phyloP scores from a whole-genome alignment of 2,888 invertebrate species.

The Parnassius glacialis region DNA sequence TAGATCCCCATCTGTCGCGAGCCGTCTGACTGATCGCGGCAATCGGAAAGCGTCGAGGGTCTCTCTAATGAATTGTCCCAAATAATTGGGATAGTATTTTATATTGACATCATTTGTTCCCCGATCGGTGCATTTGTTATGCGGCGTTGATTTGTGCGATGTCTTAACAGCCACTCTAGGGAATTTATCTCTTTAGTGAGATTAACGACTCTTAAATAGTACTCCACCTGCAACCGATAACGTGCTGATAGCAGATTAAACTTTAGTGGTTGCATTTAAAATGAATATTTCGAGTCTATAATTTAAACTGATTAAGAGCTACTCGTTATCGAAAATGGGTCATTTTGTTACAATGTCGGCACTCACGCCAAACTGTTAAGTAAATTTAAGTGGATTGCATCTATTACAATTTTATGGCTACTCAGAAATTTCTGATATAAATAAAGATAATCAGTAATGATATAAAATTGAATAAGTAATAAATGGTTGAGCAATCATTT shows the following conservation, averaged over 20 bases:
- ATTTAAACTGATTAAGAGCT: conserved; percentile 23
- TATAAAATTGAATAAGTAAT: conserved; percentile 25
- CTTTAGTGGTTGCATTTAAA: conserved; percentile 10
- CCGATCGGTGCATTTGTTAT: conserved; percentile 74
- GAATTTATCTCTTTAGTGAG: conserved; percentile 40
- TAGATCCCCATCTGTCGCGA: conserved; percentile 72
- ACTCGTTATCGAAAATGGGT: conserved; percentile 22
- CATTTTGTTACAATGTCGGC: conserved; percentile 23
- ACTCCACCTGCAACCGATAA: conserved; percentile 35
- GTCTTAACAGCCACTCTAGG: conserved; percentile 57
- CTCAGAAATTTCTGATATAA: conserved; percentile 10
- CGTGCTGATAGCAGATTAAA: conserved; percentile 10
- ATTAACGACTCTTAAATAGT: conserved; percentile 39
- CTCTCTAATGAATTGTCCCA: conserved; percentile 79
- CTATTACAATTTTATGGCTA: conserved; percentile 14
- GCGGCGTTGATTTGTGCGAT: conserved; percentile 71
- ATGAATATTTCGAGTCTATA: conserved; percentile 12
- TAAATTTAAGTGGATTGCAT: conserved; percentile 22
- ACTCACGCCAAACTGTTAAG: conserved; percentile 18
- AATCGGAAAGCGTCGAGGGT: conserved; percentile 69
- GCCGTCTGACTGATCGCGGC: conserved; percentile 70
- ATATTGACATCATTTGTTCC: conserved; percentile 75
- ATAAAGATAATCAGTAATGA: conserved; percentile 14
- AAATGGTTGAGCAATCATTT: conserved; percentile 21
- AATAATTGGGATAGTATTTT: conserved; percentile 80